Base-by-base conservation (phyloP, 1,140 invertebrate genomes). In the Brachionus koreanus region DNA sequence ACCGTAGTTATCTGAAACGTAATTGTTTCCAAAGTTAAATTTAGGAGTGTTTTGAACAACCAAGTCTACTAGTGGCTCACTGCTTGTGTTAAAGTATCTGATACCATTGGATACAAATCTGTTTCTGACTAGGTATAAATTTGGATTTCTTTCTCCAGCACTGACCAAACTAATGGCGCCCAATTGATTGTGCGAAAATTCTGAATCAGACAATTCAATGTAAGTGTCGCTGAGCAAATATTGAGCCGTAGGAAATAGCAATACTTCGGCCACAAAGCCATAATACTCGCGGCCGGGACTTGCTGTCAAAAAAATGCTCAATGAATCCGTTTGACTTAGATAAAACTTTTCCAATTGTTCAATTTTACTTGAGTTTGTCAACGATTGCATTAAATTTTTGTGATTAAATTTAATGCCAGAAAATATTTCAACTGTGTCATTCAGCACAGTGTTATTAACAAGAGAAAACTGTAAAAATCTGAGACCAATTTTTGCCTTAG, bases 261-360 rank as follows among this genome's bases (percentile, higher is more conserved):
- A 92, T 76, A 99, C 91, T 90, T 99, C 97, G 13, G 97, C 97
- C 84, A 99, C 94, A 86, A 99, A 99, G 76, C 98, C 98, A 88
- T 97, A 93, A n/a, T 91, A 90, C 33, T 92, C 92, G 57, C 94
- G 94, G 0, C 95, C 96, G 43, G 96, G 96, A 83, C 95, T 97
- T 0, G 96, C 95, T 86, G 97, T 95, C 10, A 99, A 87, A 86
- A 95, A 93, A 2, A 99, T 89, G 85, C 95, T 96, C 25, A 83
- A 35, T n/a, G 83, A 72, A 19, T 82, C 74, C 3, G 25, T 52
- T 35, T 72, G 12, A 82, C 75, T 69, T 12, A 69, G 39, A 29
- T 82, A 82, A 25, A 83, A 69, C 19, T 46, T 49, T 67, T 46
- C 35, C n/a, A 82, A 37, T 43, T 83, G 3, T 9, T 82, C 49